These are phyloP conservation scores for Oscheius sp. DNA, from an alignment of 2,888 invertebrate genomes.

Conservation along the genomic window DNA sequence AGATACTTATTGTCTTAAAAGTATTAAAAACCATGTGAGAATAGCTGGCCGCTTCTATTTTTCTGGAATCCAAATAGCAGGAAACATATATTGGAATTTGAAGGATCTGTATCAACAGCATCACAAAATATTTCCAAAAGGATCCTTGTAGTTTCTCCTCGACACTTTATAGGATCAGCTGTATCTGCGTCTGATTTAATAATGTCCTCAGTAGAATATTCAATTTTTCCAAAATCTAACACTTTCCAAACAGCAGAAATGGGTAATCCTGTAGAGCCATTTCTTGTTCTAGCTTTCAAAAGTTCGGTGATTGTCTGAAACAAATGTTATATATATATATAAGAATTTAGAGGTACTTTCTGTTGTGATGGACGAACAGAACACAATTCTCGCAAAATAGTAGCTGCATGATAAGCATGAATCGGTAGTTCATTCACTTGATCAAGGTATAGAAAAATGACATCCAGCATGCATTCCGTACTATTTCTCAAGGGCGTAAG, in stretches of 20 bases:
- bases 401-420: conserved; percentile 9
- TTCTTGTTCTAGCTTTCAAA: neutral
- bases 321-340: neutral
- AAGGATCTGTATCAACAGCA: conserved; percentile 41
- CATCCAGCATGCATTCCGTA: conserved; percentile 41
- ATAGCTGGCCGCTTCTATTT: conserved; percentile 5
- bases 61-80: conserved; percentile 51
- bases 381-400: conserved; percentile 43
- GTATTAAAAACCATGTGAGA: neutral
- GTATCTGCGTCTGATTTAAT: conserved; percentile 29
- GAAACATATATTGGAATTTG: conserved; percentile 42
- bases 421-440: conserved; percentile 35
- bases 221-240: conserved; percentile 8
- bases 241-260: conserved; percentile 8
- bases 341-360: neutral
- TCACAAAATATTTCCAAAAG: conserved; percentile 57
- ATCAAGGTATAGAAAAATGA: conserved; percentile 48
- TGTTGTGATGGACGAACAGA: conserved; percentile 52
- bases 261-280: too few relatives aligned
- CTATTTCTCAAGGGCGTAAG: conserved; percentile 50
- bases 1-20: neutral
- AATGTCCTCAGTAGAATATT: conserved; percentile 18
- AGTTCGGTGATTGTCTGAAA: conserved; percentile 26
- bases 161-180: conserved; percentile 30
- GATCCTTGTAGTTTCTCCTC: conserved; percentile 61